A percentile compares a stretch with the other conserved stretches of the same genome.
These are phyloP conservation scores for Enteromius treurensis DNA, from an alignment of 2,797 vertebrate species.

Conservation along the genomic window DNA sequence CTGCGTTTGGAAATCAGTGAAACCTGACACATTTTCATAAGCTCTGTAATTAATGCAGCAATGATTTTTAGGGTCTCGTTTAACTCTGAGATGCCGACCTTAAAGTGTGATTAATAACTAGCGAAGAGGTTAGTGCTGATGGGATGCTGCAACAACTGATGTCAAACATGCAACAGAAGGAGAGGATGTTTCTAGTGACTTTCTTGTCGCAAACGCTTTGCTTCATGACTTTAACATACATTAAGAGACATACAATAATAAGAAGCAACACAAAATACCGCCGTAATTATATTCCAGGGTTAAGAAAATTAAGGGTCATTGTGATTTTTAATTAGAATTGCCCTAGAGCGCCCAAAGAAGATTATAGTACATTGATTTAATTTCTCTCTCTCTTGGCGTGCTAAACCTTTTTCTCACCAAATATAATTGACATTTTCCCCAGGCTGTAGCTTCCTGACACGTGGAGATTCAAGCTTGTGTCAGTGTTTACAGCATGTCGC, in stretches of 20 bases:
- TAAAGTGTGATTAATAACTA: conserved; percentile 10
- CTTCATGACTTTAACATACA: conserved; percentile 14
- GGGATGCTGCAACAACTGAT: background rate
- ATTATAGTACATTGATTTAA: conserved; percentile 59
- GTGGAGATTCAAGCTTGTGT: conserved; percentile 30
- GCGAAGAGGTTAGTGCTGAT: background rate
- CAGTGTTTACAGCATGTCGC: conserved; percentile 19
- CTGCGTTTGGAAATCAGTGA: background rate
- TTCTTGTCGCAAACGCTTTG: conserved; percentile 34
- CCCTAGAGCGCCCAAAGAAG: conserved; percentile 38
- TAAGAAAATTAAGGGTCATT: conserved; percentile 62
- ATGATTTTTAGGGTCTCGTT: conserved; percentile 23
- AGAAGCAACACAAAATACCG: conserved; percentile 41
- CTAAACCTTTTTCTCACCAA: conserved; percentile 37
- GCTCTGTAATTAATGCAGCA: conserved; percentile 10
- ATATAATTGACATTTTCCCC: conserved; percentile 58
- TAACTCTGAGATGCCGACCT: conserved; percentile 10
- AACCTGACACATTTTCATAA: conserved; percentile 11
- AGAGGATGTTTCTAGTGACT: conserved; percentile 15
- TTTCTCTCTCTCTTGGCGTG: conserved; percentile 36
- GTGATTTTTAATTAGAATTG: conserved; percentile 60
- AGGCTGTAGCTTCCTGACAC: conserved; percentile 38
- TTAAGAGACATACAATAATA: conserved; percentile 44
- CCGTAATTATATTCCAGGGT: conserved; percentile 58
- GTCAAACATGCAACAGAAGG: background rate